Evolutionary conservation across 2,888 invertebrate genomes (phyloP).

Genomic region (Eucriotettix oculatus): DNA sequence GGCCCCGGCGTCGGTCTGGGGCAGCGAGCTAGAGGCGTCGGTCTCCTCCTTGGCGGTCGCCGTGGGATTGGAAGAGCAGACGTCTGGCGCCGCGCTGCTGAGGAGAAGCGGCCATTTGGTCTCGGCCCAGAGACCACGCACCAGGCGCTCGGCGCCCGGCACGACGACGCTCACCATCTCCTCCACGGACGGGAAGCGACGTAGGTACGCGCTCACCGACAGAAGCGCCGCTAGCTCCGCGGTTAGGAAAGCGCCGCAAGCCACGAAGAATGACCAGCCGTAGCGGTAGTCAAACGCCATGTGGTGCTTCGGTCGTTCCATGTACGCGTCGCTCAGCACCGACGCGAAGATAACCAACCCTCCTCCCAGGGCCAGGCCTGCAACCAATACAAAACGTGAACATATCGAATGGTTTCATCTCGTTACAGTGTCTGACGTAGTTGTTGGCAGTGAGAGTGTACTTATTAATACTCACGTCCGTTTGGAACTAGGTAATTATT

Average conservation of each 20-base stretch:
- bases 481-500: too few species aligned
- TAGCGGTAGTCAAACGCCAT: constrained; percentile 29
- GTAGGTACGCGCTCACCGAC: constrained; percentile 39
- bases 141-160: constrained; percentile 36
- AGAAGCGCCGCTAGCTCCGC: constrained; percentile 40
- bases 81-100: constrained; percentile 30
- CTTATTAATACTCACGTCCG: too few species aligned
- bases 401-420: too few species aligned
- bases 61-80: constrained; percentile 26
- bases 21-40: neutral
- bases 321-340: constrained; percentile 38
- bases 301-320: constrained; percentile 23
- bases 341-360: constrained; percentile 42
- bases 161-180: constrained; percentile 46
- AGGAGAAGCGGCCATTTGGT: constrained; percentile 25
- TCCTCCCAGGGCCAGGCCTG: constrained; percentile 41
- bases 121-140: constrained; percentile 23
- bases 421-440: too few species aligned
- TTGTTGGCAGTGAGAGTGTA: too few species aligned
- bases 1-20: neutral
- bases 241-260: constrained; percentile 38
- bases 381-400: neutral
- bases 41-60: neutral
- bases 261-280: constrained; percentile 45
- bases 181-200: constrained; percentile 39